Evolutionary conservation across 2,113 vertebrate genomes (phyloP).

Genomic region (Sardina pilchardus): DNA sequence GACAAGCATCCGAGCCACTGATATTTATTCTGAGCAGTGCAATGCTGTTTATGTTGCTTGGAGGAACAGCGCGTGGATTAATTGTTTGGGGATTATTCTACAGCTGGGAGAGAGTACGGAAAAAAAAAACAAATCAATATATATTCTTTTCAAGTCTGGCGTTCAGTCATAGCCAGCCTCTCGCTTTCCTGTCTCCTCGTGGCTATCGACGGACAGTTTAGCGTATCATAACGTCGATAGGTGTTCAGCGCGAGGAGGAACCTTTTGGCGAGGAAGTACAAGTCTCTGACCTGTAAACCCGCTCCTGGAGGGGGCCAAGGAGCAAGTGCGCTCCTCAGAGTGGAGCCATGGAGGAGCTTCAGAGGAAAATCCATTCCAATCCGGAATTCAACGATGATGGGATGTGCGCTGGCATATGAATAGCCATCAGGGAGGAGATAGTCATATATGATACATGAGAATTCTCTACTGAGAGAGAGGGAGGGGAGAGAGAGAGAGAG

Average conservation of each 20-base stretch:
- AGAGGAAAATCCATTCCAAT: neutral
- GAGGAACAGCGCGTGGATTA: neutral
- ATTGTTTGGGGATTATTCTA: neutral
- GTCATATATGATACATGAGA: neutral
- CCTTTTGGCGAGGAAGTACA: neutral
- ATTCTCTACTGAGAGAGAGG: neutral
- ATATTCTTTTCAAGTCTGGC: neutral
- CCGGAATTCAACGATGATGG: neutral
- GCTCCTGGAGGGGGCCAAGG: neutral
- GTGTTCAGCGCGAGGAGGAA: neutral
- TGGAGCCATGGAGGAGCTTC: neutral
- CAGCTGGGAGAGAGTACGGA: neutral
- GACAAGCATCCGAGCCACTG: neutral
- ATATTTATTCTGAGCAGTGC: conserved; percentile 3
- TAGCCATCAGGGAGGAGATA: neutral
- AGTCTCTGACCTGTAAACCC: neutral
- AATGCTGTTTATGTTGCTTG: neutral
- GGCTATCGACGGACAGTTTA: neutral
- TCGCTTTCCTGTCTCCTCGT: neutral
- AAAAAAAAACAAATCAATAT: neutral
- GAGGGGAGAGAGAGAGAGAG: no score
- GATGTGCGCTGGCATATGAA: neutral
- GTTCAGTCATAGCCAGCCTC: neutral
- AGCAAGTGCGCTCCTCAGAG: neutral
- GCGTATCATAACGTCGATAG: neutral